Base-by-base conservation (phyloP, 1,140 invertebrate genomes). In the Microplitis mediator region DNA sequence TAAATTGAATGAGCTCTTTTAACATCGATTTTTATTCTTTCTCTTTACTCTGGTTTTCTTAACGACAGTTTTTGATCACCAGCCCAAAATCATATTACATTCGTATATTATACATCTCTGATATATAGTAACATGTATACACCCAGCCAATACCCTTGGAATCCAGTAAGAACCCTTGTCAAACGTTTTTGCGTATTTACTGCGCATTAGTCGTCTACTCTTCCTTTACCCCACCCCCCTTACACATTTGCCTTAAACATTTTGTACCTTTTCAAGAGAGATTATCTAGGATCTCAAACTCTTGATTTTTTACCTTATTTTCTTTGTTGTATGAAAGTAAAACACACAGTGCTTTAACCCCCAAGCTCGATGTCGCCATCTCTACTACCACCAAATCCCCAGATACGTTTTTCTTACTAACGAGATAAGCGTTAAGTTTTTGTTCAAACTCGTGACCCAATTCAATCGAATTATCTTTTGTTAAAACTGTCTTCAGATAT, bases 151-250 rank as follows among this genome's bases (percentile, higher is more conserved):
- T 2, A 23, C 23, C 23, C 23, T 23, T 2, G 23, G 23, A 23
- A 23, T 1, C 6, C 45, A 51, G 45, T 51, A 51, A 50, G 13
- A 32, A 54, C 39, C 61, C 50, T 64, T 65, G 45, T 65, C 45
- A 36, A 63, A 2, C 3, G 11, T 73, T 66, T 68, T 69, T 66
- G 63, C 54, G 63, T 72, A 72, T 66, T 72, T 72, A 66, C 64
- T 34, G 52, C 16, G 50, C 64, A 72, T 72, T 67, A 72, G 63
- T 66, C 64, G 4, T 36, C n/a, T 39, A 6, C 32, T 23, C 32
- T 50, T 9, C 34, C 45, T 1, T 2, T 23, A 23, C 23, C 23
- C 23, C 23, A 1, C 23, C 23, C 23, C 23, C 23, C 23, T 23
- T 23, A 23, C 23, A 23, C 23, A 23, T 61, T 11, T 50, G 13